Evolutionary conservation across 2,113 vertebrate genomes (phyloP).

Genomic region (Eulemur macaco): DNA sequence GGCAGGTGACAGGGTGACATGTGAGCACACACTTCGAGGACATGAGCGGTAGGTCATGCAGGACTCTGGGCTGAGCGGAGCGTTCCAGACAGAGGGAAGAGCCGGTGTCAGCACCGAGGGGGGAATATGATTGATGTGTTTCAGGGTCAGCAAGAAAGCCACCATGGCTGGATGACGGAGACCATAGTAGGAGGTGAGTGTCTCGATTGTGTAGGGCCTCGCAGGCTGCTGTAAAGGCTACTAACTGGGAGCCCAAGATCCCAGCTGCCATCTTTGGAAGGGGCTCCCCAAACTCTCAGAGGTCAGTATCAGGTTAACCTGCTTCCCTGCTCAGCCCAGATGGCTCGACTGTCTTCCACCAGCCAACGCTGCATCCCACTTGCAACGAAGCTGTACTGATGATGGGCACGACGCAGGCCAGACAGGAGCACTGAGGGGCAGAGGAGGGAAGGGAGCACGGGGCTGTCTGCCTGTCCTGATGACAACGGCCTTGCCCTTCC

Average conservation of each 20-base stretch:
- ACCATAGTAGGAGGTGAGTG: neutral
- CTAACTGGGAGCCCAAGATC: neutral
- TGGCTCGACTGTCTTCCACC: neutral
- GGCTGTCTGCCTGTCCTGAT: neutral
- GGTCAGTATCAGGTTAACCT: neutral
- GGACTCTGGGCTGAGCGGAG: neutral
- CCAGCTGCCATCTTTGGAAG: neutral
- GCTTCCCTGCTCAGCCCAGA: neutral
- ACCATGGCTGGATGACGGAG: neutral
- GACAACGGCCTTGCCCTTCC: neutral
- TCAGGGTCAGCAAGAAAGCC: neutral
- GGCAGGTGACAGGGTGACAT: neutral
- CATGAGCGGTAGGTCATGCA: rapidly evolving
- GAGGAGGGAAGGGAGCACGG: neutral
- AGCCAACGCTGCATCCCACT: neutral
- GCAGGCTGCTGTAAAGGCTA: neutral
- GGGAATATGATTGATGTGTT: neutral
- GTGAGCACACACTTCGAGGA: rapidly evolving
- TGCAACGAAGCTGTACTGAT: neutral
- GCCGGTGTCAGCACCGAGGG: neutral
- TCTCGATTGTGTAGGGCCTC: rapidly evolving
- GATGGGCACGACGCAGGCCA: neutral
- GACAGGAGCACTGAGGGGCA: neutral
- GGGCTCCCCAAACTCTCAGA: neutral
- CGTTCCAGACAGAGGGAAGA: neutral